Evolutionary conservation across 2,113 vertebrate species (phyloP), one percentile per base, ranked within the genome.

Genomic region (Formicarius rufipectus): DNA sequence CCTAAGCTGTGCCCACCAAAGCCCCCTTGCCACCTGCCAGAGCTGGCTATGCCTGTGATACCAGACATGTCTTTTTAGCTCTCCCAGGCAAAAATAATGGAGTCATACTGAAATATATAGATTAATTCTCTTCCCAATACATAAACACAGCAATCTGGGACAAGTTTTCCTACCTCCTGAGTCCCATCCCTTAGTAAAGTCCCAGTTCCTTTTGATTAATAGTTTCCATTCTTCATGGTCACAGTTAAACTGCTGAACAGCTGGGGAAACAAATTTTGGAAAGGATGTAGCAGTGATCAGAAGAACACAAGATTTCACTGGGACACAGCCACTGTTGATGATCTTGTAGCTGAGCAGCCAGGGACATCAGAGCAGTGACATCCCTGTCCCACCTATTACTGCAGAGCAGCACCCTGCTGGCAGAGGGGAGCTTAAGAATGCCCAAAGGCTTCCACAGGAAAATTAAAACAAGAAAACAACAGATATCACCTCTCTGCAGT

Each of bases 281-380:
- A 75, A 39, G 14, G 37, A 16, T 14, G 18, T n/a, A 79, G 76
- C 37, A 62, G 12, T 9, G 27, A n/a, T 19, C 27, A 62, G 84
- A 60, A 42, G 25, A 85, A 20, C 17, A 17, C 0, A 0, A 35
- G 18, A 30, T 72, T 35, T 18, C 30, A 10, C 37, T 35, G 25
- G n/a, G 50, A 47, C 12, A 9, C 22, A 45, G 24, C 21, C 55
- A 66, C 60, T 9, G 40, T 7, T 67, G 71, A 22, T 56, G 10
- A 24, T 42, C 16, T 2, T 33, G 14, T 22, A 44, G 35, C 16
- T 44, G 18, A 8, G 19, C 33, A 85, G 30, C 6, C 13, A 56
- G 33, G 16, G 40, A 12, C 4, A 53, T 1, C 5, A 7, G 55
- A 77, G 49, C 31, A 63, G 63, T 56, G 37, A 27, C 35, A 22